phyloP scores from a whole-genome alignment of 2,113 vertebrate species.

The Sturnira hondurensis region DNA sequence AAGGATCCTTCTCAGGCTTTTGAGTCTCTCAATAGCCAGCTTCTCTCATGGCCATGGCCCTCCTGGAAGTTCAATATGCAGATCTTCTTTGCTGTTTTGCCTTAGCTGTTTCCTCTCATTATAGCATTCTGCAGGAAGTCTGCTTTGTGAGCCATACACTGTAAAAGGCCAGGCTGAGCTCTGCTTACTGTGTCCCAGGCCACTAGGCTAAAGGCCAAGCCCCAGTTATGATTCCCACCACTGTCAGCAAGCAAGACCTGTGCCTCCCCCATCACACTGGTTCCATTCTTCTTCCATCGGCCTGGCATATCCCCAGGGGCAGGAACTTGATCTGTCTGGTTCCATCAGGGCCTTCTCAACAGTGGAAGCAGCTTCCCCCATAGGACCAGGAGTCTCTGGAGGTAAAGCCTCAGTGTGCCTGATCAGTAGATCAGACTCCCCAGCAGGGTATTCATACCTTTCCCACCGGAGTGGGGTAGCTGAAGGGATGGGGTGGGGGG shows the following conservation, averaged over 20 bases:
- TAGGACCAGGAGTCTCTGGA: background rate
- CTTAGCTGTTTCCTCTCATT: background rate
- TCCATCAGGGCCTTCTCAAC: background rate
- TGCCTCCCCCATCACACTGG: background rate
- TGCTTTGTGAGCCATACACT: background rate
- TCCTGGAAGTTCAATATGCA: background rate
- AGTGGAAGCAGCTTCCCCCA: background rate
- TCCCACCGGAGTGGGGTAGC: background rate
- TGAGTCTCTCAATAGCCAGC: background rate
- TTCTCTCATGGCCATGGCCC: background rate
- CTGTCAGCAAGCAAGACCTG: background rate
- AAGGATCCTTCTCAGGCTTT: background rate
- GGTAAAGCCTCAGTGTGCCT: background rate
- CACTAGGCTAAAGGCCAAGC: background rate
- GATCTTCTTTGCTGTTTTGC: background rate
- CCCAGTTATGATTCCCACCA: background rate
- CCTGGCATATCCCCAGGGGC: background rate
- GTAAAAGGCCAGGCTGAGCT: background rate
- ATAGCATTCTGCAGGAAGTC: background rate
- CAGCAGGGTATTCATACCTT: background rate
- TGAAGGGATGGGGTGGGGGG: background rate
- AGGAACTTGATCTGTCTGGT: background rate
- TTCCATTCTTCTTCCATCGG: background rate
- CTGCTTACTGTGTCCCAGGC: background rate
- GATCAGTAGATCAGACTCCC: background rate